phyloP scores from a whole-genome alignment of 2,888 invertebrate species.

The Trissolcus brochymenae region DNA sequence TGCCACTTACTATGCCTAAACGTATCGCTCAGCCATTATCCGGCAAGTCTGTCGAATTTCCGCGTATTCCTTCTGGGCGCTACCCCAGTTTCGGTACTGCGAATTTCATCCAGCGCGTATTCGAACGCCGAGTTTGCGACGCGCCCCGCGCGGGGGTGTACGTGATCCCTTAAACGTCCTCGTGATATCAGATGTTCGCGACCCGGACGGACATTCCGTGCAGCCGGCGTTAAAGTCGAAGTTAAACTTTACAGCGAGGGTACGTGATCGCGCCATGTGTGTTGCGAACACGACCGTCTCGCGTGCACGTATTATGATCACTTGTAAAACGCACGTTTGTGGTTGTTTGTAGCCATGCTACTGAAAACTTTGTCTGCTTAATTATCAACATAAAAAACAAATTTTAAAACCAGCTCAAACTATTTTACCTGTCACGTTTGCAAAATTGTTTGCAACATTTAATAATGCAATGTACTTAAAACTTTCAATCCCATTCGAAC shows the following conservation, averaged over 20 bases:
- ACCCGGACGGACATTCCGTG: constrained; percentile 71
- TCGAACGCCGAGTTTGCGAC: constrained; percentile 30
- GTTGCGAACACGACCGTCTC: constrained; percentile 64
- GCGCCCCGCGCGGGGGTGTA: not conserved
- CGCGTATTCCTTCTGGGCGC: constrained; percentile 25
- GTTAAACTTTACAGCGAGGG: constrained; percentile 73
- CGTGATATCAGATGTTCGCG: constrained; percentile 59
- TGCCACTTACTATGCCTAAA: constrained; percentile 60
- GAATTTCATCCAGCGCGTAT: constrained; percentile 36
- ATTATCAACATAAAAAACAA: too few relatives aligned
- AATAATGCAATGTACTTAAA: too few relatives aligned
- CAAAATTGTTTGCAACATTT: too few relatives aligned
- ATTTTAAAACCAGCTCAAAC: too few relatives aligned
- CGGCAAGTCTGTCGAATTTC: constrained; percentile 44
- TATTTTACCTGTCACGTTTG: too few relatives aligned
- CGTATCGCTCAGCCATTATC: constrained; percentile 69
- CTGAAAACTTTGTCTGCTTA: not conserved
- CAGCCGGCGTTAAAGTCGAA: constrained; percentile 74
- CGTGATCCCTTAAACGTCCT: constrained; percentile 46
- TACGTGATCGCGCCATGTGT: constrained; percentile 72
- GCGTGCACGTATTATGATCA: constrained; percentile 65
- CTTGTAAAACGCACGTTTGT: constrained; percentile 67
- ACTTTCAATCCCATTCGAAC: too few relatives aligned
- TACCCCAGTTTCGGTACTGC: constrained; percentile 34
- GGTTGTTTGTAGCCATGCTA: constrained; percentile 43